Conservation (phyloP, 2,113 vertebrate species). For the Scopus umbretta region DNA sequence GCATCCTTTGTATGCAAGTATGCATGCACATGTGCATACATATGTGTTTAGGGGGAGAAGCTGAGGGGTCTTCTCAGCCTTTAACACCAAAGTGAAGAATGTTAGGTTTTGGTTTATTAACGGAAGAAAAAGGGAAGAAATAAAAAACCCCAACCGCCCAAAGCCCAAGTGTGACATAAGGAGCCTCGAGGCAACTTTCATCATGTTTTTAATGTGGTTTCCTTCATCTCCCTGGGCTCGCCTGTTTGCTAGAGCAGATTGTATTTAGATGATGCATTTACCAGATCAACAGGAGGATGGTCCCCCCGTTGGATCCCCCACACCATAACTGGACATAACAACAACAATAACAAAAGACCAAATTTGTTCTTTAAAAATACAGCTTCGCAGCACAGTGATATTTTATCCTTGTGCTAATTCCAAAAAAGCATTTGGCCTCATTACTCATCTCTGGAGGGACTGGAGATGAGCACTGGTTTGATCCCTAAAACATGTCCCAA, state of each 20-base stretch:
- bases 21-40: rapidly evolving
- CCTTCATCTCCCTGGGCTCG: background rate
- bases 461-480: background rate
- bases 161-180: slow-evolving; percentile 36
- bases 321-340: background rate
- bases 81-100: background rate
- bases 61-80: background rate
- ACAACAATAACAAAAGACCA: background rate
- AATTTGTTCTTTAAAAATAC: background rate
- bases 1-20: rapidly evolving
- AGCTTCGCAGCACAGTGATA: background rate
- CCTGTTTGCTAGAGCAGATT: slow-evolving; percentile 20
- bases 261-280: slow-evolving; percentile 46
- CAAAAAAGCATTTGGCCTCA: background rate
- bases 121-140: slow-evolving; percentile 16
- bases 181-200: slow-evolving; percentile 50
- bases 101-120: background rate
- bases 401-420: background rate
- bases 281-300: slow-evolving; percentile 31
- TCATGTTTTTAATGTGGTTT: slow-evolving; percentile 24
- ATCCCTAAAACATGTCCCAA: background rate
- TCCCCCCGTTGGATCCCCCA: background rate
- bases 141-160: background rate
- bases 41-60: background rate
- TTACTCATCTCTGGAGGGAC: background rate